Base-by-base conservation (phyloP, 2,888 invertebrate species). In the Sphaerophoria rueppellii region DNA sequence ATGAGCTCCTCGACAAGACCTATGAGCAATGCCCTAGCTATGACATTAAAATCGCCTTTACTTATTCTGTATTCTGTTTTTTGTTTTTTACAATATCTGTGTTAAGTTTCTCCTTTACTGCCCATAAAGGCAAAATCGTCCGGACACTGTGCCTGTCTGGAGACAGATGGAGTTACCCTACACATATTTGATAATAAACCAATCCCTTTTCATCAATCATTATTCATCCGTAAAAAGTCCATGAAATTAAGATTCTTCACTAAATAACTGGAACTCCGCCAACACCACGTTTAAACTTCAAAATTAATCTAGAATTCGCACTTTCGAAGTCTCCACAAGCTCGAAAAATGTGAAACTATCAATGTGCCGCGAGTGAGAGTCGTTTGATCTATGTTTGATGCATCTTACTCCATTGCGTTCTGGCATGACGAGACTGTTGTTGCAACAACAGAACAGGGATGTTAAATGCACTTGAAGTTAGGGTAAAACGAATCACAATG, bases 221-320 rank as follows among this genome's bases (percentile, higher is more conserved):
- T 37, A 67, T 12, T 67, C 67, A 54, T 32, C 61, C 40, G 72
- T 61, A 40, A 60, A 58, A 60, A 71, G 71, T 58, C 54, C 60
- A 67, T 52, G 65, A 34, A 63, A 24, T 48, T 34, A 6, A 6
- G 2, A 9, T 40, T 7, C 40, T 9, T 40, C 40, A 9, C 9
- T 9, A 6, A 9, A 40, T 12, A 16, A 57, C 37, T 37, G 52
- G 37, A 57, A 52, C 34, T 58, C 46, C 43, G 24, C 69, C 69
- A 43, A 73, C 73, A 70, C 24, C 24, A 24, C 24, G 24, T 24
- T 24, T 2, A 24, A 24, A 24, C 24, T 24, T 24, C 24, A 24
- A 24, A 78, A 82, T 73, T 67, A 54, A 70, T 83, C 79, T 83
- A 75, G 71, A 83, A 75, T 75, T 79, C 75, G 82, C 79, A 83